These are phyloP conservation scores for Ferdinandea cuprea DNA, from an alignment of 2,888 invertebrate species.

Conservation along the genomic window DNA sequence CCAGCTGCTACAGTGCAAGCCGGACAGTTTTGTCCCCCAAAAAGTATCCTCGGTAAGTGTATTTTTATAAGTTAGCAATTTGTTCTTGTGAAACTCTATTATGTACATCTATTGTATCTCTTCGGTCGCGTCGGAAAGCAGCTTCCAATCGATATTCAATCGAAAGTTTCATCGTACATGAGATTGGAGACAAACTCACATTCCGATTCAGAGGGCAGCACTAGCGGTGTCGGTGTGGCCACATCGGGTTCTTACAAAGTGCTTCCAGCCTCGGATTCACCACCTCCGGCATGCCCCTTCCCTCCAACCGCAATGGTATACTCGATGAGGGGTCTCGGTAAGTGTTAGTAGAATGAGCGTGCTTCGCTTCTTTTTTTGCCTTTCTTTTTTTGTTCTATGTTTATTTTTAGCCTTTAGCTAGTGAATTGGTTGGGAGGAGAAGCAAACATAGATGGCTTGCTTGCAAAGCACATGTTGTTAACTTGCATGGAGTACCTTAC, in stretches of 20 bases:
- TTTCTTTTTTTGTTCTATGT: conserved; percentile 60
- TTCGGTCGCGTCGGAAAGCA: conserved; percentile 83
- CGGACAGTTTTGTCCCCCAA: conserved; percentile 96
- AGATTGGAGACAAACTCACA: conserved; percentile 83
- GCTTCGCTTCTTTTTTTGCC: conserved; percentile 76
- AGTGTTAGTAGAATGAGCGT: conserved; percentile 83
- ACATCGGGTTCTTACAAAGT: conserved; percentile 83
- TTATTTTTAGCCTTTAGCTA: conserved; percentile 72
- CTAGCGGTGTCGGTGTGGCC: conserved; percentile 82
- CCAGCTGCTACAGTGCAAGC: conserved; percentile 96
- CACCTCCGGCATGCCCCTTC: conserved; percentile 85
- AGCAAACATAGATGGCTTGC: conserved; percentile 52
- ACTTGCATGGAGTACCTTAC: conserved; percentile 59
- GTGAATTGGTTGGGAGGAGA: conserved; percentile 59
- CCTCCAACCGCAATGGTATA: conserved; percentile 94
- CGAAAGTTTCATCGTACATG: conserved; percentile 91
- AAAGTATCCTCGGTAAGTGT: conserved; percentile 94
- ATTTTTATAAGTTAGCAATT: conserved; percentile 5
- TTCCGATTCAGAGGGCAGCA: conserved; percentile 83
- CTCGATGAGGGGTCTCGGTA: conserved; percentile 84
- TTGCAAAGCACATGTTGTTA: conserved; percentile 66
- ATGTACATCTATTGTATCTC: not conserved
- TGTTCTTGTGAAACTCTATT: conserved; percentile 1
- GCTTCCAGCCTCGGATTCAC: conserved; percentile 83
- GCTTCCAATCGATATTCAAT: conserved; percentile 96